phyloP scores from a whole-genome alignment of 2,888 invertebrate genomes.

The Rhingia campestris region DNA sequence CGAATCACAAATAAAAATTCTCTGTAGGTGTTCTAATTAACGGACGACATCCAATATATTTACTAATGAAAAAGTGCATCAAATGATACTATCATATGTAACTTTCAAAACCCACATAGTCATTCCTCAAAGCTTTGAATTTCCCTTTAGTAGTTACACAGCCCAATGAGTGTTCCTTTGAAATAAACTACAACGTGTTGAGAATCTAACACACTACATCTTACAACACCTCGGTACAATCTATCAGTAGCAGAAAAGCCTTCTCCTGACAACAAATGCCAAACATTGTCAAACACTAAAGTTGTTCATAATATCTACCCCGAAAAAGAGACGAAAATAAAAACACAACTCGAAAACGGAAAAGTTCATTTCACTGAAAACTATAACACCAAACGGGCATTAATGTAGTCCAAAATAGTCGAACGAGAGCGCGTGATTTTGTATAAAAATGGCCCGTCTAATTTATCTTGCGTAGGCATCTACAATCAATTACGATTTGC shows the following conservation, averaged over 20 bases:
- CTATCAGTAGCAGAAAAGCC: too few species aligned
- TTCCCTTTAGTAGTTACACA: too few species aligned
- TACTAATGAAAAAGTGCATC: too few species aligned
- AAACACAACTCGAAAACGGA: background rate
- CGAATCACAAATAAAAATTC: background rate
- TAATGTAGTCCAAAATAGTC: conserved; percentile 7
- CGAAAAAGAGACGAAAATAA: background rate
- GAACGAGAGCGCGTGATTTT: conserved; percentile 2
- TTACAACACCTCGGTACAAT: too few species aligned
- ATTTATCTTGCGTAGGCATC: background rate
- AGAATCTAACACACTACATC: too few species aligned
- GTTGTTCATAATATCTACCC: background rate
- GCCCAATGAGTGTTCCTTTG: too few species aligned
- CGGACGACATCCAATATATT: background rate
- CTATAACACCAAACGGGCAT: conserved; percentile 4
- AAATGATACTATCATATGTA: too few species aligned
- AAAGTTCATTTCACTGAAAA: background rate
- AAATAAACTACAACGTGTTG: too few species aligned
- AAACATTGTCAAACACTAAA: background rate
- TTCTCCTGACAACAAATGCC: background rate
- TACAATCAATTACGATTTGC: conserved; percentile 14
- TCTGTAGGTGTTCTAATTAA: background rate
- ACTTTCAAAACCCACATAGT: too few species aligned
- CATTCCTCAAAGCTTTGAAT: too few species aligned
- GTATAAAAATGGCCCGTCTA: background rate